Conservation (phyloP, 1,140 invertebrate species). For the Aphelinus atriplicis region DNA sequence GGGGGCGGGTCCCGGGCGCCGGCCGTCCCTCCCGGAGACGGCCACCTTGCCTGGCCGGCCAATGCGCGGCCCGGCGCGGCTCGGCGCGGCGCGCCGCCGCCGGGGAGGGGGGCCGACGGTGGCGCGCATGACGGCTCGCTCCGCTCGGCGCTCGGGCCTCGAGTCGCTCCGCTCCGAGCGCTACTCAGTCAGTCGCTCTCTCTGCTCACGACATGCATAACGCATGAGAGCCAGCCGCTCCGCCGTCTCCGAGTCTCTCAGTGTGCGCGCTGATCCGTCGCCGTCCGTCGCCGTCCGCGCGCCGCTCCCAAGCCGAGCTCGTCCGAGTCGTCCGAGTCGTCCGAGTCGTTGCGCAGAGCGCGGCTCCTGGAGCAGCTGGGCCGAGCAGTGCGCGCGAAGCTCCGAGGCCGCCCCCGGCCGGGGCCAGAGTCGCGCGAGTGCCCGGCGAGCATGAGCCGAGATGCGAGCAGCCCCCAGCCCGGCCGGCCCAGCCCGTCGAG, state of each 20-base stretch:
- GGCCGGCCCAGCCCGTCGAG: too few species aligned
- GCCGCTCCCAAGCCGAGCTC: too few species aligned
- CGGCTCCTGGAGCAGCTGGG: too few species aligned
- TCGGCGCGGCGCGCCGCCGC: not conserved
- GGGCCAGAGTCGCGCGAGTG: constrained; percentile 3
- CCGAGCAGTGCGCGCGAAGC: too few species aligned
- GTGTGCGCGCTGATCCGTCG: too few species aligned
- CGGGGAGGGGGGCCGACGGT: constrained; percentile 53
- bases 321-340: too few species aligned
- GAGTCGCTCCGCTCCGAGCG: constrained; percentile 49
- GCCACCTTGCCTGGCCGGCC: constrained; percentile 60
- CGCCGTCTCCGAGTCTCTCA: constrained; percentile 46
- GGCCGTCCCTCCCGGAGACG: constrained; percentile 60
- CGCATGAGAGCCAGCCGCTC: constrained; percentile 65
- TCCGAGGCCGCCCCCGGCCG: not conserved
- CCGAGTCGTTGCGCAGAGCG: too few species aligned
- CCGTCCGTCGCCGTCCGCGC: too few species aligned
- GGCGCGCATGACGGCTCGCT: constrained; percentile 60
- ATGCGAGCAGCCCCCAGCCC: not conserved
- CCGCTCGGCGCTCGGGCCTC: constrained; percentile 43
- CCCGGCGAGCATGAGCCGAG: constrained; percentile 32
- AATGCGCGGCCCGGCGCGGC: constrained; percentile 43
- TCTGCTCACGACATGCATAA: constrained; percentile 69
- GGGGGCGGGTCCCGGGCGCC: constrained; percentile 44
- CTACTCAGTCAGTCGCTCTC: constrained; percentile 64